These are phyloP conservation scores for Listronotus bonariensis DNA, from an alignment of 1,140 invertebrate genomes.

Conservation along the genomic window DNA sequence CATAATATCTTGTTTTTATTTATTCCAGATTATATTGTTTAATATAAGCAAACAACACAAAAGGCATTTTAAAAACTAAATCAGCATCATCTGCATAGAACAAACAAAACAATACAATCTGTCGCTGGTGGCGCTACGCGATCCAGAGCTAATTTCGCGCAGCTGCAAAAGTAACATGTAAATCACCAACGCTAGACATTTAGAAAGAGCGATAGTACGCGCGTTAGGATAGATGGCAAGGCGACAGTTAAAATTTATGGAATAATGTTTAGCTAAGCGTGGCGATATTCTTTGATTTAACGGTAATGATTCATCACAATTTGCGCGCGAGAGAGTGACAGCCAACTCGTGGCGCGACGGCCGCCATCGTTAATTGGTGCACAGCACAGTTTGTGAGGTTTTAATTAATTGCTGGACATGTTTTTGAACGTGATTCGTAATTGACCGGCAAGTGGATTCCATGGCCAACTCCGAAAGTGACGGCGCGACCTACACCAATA, in stretches of 20 bases:
- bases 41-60: too few relatives aligned
- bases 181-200: constrained; percentile 22
- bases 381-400: constrained; percentile 34
- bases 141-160: constrained; percentile 10
- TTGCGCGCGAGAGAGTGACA: constrained; percentile 43
- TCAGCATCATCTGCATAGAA: too few relatives aligned
- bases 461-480: constrained; percentile 21
- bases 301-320: constrained; percentile 49
- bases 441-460: constrained; percentile 37
- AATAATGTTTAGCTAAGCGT: constrained; percentile 42
- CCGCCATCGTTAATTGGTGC: constrained; percentile 46
- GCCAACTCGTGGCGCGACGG: constrained; percentile 39
- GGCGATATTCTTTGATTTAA: constrained; percentile 47
- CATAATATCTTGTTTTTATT: too few relatives aligned
- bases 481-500: constrained; percentile 18
- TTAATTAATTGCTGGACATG: constrained; percentile 48
- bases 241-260: constrained; percentile 43
- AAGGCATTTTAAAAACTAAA: too few relatives aligned
- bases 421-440: constrained; percentile 47
- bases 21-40: too few relatives aligned
- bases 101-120: constrained; percentile 1
- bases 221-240: constrained; percentile 34
- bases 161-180: constrained; percentile 31
- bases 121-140: not conserved
- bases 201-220: constrained; percentile 20